Evolutionary conservation across 2,888 invertebrate species (phyloP), one percentile per base, ranked within the genome.

Genomic region (Hofmannophila pseudospretella): DNA sequence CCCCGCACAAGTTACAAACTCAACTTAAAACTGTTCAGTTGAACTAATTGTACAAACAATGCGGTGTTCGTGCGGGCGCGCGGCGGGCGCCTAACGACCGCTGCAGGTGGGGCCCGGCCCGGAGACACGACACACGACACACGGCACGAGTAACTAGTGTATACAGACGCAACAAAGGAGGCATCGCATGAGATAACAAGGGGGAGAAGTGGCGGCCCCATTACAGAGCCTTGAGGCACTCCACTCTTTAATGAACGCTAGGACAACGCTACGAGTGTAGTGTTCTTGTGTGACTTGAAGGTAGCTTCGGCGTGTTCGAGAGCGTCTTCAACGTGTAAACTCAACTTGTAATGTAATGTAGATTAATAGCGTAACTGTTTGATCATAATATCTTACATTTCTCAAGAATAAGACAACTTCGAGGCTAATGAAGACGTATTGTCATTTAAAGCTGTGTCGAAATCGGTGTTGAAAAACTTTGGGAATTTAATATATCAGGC

Each of bases 151-250:
- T 42, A 7, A 23, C 23, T 23, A 23, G 8, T 23, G 39, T 35
- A 39, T 55, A 58, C 51, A 45, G 51, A 54, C 54, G 58, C 55
- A 64, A 75, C 74, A 78, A 78, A 77, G 75, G 72, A 62, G 67
- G 55, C 71, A 60, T 55, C 69, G 70, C 71, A 68, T 68, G 69
- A 73, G 71, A 67, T 78, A 77, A 77, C 79, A 75, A 79, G 72
- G 62, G 60, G 54, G 62, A 63, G 69, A 70, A 74, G 73, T 66
- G 61, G 61, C 67, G 77, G 74, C 63, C 76, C 77, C 73, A 72
- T 78, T 74, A 77, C 67, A 51, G 49, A 58, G 69, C 72, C 79
- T 76, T 73, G 72, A 58, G 57, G 58, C 49, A 62, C 63, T 60
- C 54, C 55, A 45, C 45, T 54, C 51, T 55, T 54, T 64, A 62